Conservation (phyloP, 92 coral and sea anemone genomes). For the Ricordea florida region DNA sequence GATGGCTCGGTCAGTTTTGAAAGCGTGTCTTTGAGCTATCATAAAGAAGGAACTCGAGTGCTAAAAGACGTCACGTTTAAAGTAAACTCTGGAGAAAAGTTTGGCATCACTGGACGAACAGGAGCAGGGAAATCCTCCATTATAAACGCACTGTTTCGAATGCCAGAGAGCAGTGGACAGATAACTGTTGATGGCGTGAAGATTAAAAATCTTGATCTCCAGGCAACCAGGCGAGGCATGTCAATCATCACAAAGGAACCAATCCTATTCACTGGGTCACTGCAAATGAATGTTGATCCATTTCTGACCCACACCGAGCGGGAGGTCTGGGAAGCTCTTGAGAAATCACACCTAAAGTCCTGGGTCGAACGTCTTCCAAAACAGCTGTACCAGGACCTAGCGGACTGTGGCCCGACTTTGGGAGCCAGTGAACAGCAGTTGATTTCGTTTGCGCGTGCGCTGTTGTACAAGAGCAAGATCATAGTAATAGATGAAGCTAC, state of each 20-base stretch:
- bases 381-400: conserved; percentile 82
- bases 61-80: conserved; percentile 63
- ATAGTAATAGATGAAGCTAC: conserved; percentile 82
- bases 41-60: conserved; percentile 51
- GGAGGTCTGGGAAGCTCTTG: conserved; percentile 80
- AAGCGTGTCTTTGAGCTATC: conserved; percentile 64
- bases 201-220: conserved; percentile 66
- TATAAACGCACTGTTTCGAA: conserved; percentile 75
- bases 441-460: conserved; percentile 74
- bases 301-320: conserved; percentile 66
- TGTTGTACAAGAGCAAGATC: conserved; percentile 65
- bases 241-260: conserved; percentile 76
- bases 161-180: conserved; percentile 79
- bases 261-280: conserved; percentile 67
- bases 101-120: conserved; percentile 87
- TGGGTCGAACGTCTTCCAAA: conserved; percentile 83
- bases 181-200: conserved; percentile 70
- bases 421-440: conserved; percentile 72
- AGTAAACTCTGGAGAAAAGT: conserved; percentile 75
- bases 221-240: conserved; percentile 76
- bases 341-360: conserved; percentile 68
- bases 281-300: conserved; percentile 83
- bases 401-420: conserved; percentile 55
- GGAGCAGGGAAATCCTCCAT: conserved; percentile 84
- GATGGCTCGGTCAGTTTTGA: conserved; percentile 65